Percentiles rank a stretch among this genome's conserved stretches.
These are phyloP conservation scores for Coccyzus lansbergi DNA, from an alignment of 2,797 vertebrate genomes.

Conservation along the genomic window DNA sequence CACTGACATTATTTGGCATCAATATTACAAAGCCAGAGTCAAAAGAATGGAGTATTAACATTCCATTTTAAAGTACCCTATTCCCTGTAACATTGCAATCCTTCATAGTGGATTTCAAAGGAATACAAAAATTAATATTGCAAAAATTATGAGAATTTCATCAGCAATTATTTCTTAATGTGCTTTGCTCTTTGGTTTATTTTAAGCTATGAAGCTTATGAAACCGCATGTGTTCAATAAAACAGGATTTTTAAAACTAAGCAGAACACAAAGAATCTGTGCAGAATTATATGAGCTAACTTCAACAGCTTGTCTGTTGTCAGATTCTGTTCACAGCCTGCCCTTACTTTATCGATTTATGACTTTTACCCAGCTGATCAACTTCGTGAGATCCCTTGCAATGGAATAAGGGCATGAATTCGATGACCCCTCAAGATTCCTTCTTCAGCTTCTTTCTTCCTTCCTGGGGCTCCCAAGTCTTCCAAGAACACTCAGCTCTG, in stretches of 20 bases:
- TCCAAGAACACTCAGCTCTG: background rate
- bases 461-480: background rate
- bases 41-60: background rate
- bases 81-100: background rate
- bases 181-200: background rate
- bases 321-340: background rate
- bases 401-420: background rate
- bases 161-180: background rate
- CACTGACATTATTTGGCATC: background rate
- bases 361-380: background rate
- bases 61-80: background rate
- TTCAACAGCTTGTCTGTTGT: background rate
- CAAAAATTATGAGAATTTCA: background rate
- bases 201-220: background rate
- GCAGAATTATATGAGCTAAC: background rate
- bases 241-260: background rate
- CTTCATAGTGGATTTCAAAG: background rate
- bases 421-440: background rate
- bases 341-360: rapidly evolving
- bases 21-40: background rate
- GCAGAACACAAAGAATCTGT: background rate
- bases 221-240: background rate
- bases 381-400: background rate
- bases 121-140: background rate
- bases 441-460: background rate